Evolutionary conservation across 2,113 vertebrate species (phyloP).

Genomic region (Labeo rohita): DNA sequence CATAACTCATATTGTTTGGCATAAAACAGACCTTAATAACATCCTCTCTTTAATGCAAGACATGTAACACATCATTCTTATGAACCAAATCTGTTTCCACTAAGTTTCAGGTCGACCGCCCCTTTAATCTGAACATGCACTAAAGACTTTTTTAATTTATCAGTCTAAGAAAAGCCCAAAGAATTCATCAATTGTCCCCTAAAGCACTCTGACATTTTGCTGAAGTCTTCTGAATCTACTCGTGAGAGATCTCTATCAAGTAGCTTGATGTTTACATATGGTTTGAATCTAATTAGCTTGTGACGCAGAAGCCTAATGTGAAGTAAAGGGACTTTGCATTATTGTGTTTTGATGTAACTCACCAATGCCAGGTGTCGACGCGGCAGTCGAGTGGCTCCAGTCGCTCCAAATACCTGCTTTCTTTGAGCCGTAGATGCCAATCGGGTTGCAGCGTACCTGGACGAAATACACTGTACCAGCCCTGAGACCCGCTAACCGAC

Average conservation of each 20-base stretch:
- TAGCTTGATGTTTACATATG: constrained; percentile 71
- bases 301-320: constrained; percentile 62
- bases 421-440: constrained; percentile 92
- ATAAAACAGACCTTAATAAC: constrained; percentile 65
- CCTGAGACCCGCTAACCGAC: constrained; percentile 87
- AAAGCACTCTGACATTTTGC: constrained; percentile 59
- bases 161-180: constrained; percentile 67
- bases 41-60: constrained; percentile 64
- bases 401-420: constrained; percentile 93
- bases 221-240: constrained; percentile 62
- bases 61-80: constrained; percentile 69
- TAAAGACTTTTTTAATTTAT: constrained; percentile 69
- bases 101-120: constrained; percentile 65
- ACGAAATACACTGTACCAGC: constrained; percentile 92
- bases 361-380: constrained; percentile 90
- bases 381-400: constrained; percentile 91
- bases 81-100: constrained; percentile 72
- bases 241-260: constrained; percentile 72
- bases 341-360: constrained; percentile 63
- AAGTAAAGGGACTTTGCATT: constrained; percentile 62
- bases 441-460: constrained; percentile 92
- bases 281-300: constrained; percentile 67
- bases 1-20: constrained; percentile 61
- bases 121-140: constrained; percentile 49
- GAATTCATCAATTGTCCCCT: constrained; percentile 70